Evolutionary conservation across 1,140 invertebrate species (phyloP).

Genomic region (Telenomus remus): DNA sequence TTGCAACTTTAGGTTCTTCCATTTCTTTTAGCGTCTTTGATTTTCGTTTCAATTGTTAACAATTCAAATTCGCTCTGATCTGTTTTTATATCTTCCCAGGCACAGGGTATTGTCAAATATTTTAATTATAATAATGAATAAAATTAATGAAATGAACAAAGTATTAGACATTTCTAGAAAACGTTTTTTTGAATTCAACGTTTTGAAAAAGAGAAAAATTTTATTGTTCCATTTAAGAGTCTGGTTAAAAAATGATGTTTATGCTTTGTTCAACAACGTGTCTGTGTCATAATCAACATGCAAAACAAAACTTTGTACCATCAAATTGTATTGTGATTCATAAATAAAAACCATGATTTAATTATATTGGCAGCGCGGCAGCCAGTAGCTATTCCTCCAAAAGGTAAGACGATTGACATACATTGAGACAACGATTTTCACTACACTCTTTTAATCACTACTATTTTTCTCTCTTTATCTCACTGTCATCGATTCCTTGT

Average conservation of each 20-base stretch:
- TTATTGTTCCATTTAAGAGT: too few relatives aligned
- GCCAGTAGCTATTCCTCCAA: constrained; percentile 74
- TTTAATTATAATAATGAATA: too few relatives aligned
- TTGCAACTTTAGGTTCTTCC: constrained; percentile 16
- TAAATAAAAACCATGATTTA: constrained; percentile 77
- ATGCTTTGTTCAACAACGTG: constrained; percentile 57
- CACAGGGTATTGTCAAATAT: too few relatives aligned
- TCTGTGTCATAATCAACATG: constrained; percentile 60
- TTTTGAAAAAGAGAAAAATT: too few relatives aligned
- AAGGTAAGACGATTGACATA: constrained; percentile 76
- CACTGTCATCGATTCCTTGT: constrained; percentile 57
- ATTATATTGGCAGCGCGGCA: constrained; percentile 77
- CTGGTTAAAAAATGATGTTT: constrained; percentile 12
- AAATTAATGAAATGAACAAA: constrained; percentile 25
- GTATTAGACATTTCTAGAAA: too few relatives aligned
- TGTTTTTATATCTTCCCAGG: too few relatives aligned
- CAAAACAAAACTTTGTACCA: constrained; percentile 64
- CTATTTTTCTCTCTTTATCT: constrained; percentile 54
- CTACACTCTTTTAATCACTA: constrained; percentile 69
- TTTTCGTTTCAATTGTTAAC: neutral
- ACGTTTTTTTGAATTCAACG: too few relatives aligned
- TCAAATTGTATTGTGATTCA: constrained; percentile 70
- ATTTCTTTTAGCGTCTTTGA: neutral
- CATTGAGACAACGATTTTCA: constrained; percentile 73
- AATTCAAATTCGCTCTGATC: neutral